These are phyloP conservation scores for Diplosoma virens DNA, from an alignment of 23 tunicate genomes.

Conservation along the genomic window DNA sequence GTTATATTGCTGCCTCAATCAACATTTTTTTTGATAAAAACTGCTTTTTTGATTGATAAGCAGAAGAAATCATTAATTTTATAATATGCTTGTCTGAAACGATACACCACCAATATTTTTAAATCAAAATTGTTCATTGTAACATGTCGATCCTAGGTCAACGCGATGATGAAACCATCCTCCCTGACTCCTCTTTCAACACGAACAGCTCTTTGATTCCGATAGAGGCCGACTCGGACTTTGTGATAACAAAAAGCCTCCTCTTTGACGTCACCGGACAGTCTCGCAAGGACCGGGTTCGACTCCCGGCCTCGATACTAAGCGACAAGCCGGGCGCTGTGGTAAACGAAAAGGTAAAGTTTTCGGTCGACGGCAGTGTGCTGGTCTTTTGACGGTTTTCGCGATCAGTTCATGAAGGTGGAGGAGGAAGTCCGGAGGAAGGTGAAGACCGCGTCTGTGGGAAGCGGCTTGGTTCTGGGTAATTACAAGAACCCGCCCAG, in stretches of 20 bases:
- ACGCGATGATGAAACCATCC: too few species aligned
- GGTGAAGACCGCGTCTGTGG: slow-evolving; percentile 73
- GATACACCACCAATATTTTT: too few species aligned
- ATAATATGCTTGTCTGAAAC: too few species aligned
- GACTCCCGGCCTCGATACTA: slow-evolving; percentile 70
- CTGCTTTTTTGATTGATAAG: too few species aligned
- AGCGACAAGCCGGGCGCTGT: slow-evolving; percentile 80
- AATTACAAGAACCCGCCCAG: slow-evolving; percentile 37
- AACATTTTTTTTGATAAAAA: too few species aligned
- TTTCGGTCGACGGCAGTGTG: neutral
- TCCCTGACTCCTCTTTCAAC: slow-evolving; percentile 3
- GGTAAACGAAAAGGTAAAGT: slow-evolving; percentile 68
- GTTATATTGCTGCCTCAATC: too few species aligned
- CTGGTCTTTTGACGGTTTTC: neutral
- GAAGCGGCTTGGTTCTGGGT: slow-evolving; percentile 63
- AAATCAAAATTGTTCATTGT: too few species aligned
- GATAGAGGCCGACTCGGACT: slow-evolving; percentile 61
- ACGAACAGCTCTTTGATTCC: slow-evolving; percentile 22
- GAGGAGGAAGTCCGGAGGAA: slow-evolving; percentile 87
- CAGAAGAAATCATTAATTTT: too few species aligned
- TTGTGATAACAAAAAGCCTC: slow-evolving; percentile 69
- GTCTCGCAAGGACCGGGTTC: slow-evolving; percentile 57
- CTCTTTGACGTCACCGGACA: slow-evolving; percentile 81
- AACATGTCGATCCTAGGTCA: too few species aligned
- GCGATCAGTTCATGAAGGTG: slow-evolving; percentile 53